Evolutionary conservation across 2,888 invertebrate genomes (phyloP), one percentile per base, ranked within the genome.

Genomic region (Liposcelis brunnea): DNA sequence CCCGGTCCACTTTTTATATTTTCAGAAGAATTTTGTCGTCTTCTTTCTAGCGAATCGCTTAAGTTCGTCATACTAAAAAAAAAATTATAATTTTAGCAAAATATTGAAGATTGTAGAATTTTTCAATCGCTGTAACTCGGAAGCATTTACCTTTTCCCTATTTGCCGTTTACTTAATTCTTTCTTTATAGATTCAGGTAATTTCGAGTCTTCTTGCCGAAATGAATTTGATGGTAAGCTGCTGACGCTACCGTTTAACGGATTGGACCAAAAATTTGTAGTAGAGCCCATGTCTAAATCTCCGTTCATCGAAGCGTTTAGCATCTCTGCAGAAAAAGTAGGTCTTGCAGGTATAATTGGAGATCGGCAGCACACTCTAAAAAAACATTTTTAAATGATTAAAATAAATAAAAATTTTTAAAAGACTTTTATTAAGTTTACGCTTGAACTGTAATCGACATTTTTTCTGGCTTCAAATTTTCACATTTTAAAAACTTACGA

Each of bases 301-400:
- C 52, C 56, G 7, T 54, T 52, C 18, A 56, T 47, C 2, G 66
- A 64, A 45, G 62, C 61, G 46, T 58, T 60, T 40, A 64, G 49
- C 52, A 61, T 53, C 50, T 66, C 68, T 1, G 77, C 75, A 0
- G 82, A 78, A 56, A 80, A 74, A 0, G 80, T 73, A 12, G 84
- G 75, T 40, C 82, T 68, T 14, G 81, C 80, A 33, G 81, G 78
- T 57, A 85, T 82, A 55, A 86, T 73, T 2, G 86, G 86, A 1
- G 85, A 85, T 50, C 86, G 75, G 52, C 81, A 75, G 64, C 83
- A 85, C 36, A 81, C 83, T 53, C 83, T 84, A 68, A 49, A 57
- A 56, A 49, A 31, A 51, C 47, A 38, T 32, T 31, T 18, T 21
- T 15, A n/a, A 37, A 11, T 14, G 31, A 26, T 6, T 37, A 37